Evolutionary conservation across 2,888 invertebrate species (phyloP).

Genomic region (Phortica okadai): DNA sequence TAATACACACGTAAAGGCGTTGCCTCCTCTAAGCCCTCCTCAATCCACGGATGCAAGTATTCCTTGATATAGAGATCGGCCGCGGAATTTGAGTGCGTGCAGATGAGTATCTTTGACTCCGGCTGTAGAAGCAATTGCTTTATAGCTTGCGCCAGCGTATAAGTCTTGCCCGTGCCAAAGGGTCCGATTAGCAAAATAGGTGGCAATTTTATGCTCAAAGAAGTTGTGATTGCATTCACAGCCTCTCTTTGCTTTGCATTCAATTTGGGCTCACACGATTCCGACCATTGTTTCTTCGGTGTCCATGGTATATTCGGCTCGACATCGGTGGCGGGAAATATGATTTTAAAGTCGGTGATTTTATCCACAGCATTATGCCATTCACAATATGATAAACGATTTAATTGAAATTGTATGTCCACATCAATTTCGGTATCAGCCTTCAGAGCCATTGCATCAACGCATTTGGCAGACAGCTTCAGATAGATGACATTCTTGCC

Average conservation of each 20-base stretch:
- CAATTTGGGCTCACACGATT: slow-evolving; percentile 80
- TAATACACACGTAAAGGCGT: slow-evolving; percentile 88
- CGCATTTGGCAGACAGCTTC: slow-evolving; percentile 82
- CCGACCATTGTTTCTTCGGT: slow-evolving; percentile 83
- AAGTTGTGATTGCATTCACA: slow-evolving; percentile 85
- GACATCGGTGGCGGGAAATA: slow-evolving; percentile 83
- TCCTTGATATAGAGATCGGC: slow-evolving; percentile 91
- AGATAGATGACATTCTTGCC: slow-evolving; percentile 87
- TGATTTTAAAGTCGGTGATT: slow-evolving; percentile 82
- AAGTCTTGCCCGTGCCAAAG: slow-evolving; percentile 93
- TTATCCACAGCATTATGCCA: slow-evolving; percentile 90
- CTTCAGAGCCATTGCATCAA: slow-evolving; percentile 80
- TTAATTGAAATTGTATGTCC: slow-evolving; percentile 88
- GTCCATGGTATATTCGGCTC: slow-evolving; percentile 84
- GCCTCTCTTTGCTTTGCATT: slow-evolving; percentile 89
- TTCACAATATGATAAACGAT: slow-evolving; percentile 88
- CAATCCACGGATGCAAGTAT: slow-evolving; percentile 87
- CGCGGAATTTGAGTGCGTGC: slow-evolving; percentile 92
- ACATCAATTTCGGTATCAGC: slow-evolving; percentile 82
- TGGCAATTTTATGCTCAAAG: slow-evolving; percentile 80
- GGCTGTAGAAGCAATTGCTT: slow-evolving; percentile 82
- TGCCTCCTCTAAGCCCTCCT: slow-evolving; percentile 81
- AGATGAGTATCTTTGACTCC: slow-evolving; percentile 85
- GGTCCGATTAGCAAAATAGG: slow-evolving; percentile 87
- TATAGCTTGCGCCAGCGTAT: slow-evolving; percentile 86